These are phyloP conservation scores for Platichthys flesus DNA, from an alignment of 2,113 vertebrate genomes.

Conservation along the genomic window DNA sequence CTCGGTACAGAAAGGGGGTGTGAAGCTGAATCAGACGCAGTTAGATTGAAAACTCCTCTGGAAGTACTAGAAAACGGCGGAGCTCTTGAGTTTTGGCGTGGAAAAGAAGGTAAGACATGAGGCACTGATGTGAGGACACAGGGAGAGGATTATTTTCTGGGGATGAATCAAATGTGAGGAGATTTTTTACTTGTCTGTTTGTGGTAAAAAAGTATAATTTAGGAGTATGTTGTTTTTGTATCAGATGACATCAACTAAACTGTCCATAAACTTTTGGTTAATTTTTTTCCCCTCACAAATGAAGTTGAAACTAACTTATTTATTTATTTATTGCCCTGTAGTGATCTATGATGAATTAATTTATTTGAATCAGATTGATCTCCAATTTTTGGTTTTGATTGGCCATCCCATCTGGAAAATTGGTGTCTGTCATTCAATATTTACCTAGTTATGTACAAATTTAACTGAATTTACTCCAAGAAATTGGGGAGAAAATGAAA, in stretches of 20 bases:
- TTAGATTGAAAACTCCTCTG: constrained; percentile 78
- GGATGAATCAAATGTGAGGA: too few relatives aligned
- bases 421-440: not conserved
- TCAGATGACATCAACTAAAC: not conserved
- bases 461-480: not conserved
- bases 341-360: not conserved
- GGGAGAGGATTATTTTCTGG: not conserved
- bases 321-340: not conserved
- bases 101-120: constrained; percentile 73
- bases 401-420: not conserved
- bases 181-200: too few relatives aligned
- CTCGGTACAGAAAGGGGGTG: constrained; percentile 75
- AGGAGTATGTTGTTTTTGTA: not conserved
- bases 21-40: constrained; percentile 70
- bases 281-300: not conserved
- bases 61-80: constrained; percentile 68
- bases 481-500: not conserved
- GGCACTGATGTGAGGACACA: constrained; percentile 3
- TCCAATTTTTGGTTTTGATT: not conserved
- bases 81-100: constrained; percentile 66
- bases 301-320: not conserved
- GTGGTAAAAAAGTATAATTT: not conserved
- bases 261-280: not conserved
- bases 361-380: not conserved
- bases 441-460: not conserved